Conservation (phyloP, 2,797 vertebrate genomes). For the Tapera naevia region DNA sequence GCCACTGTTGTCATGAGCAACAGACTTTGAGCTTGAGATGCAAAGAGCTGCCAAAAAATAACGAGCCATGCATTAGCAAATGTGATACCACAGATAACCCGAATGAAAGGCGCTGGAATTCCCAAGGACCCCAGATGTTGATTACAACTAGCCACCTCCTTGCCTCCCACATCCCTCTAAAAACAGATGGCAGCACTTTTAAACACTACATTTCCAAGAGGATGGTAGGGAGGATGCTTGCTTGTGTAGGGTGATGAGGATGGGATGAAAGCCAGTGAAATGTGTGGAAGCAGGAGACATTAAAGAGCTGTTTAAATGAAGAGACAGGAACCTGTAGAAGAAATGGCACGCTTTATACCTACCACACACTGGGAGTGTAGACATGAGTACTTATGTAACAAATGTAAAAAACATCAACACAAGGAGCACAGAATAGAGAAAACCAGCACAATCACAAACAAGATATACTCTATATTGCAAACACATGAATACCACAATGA, state of each 20-base stretch:
- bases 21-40: constrained; percentile 87
- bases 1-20: constrained; percentile 94
- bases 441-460: not conserved
- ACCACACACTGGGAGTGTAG: not conserved
- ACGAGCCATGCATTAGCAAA: not conserved
- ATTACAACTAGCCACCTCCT: not conserved
- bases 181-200: not conserved
- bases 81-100: not conserved
- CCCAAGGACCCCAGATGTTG: not conserved
- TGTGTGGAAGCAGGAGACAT: not conserved
- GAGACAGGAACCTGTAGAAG: not conserved
- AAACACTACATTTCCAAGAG: not conserved
- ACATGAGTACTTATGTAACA: not conserved
- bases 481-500: not conserved
- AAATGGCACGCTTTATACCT: not conserved
- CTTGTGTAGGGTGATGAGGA: not conserved
- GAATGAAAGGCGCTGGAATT: not conserved
- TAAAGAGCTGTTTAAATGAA: not conserved
- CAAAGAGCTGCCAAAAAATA: constrained; percentile 82
- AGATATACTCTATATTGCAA: not conserved
- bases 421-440: not conserved
- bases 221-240: not conserved
- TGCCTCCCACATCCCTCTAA: not conserved
- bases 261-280: not conserved
- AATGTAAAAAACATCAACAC: not conserved